Base-by-base conservation (phyloP, 92 coral and sea anemone genomes). In the Anthopleura xanthogrammica region DNA sequence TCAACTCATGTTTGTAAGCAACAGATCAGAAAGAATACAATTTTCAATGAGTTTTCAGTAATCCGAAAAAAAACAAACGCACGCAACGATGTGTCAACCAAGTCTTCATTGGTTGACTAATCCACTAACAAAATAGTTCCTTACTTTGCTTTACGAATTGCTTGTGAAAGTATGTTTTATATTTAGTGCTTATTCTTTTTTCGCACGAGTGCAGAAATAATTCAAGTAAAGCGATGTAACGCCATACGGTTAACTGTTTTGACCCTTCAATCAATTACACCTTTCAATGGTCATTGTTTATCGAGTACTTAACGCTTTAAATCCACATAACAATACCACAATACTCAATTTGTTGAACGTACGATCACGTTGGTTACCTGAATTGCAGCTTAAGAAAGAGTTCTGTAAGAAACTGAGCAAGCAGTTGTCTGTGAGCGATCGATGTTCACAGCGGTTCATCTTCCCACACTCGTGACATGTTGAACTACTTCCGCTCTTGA, bases 161-260 rank as follows among this genome's bases (percentile, higher is more conserved):
- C 50, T 46, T 46, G 50, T 46, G 50, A 46, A 46, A 46, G 50
- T 46, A 46, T 46, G 50, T 46, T 46, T 46, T 46, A 46, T 46
- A 46, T 2, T 46, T 46, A 46, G 50, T 46, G 5, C 50, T 46
- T 16, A 19, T 2, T 64, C 22, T 19, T 64, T 64, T 20, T 17
- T 20, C 72, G 36, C 72, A 64, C 72, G 72, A 64, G 36, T 64
- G 72, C 72, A 64, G 72, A 64, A 64, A 64, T 64, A 64, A 64
- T 64, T 22, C 12, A 22, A 64, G 72, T 64, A 64, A 20, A 64
- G 22, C 72, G 10, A 10, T 64, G 72, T 64, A 64, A 64, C 72
- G 72, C 29, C 23, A 64, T 23, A 17, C 68, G 19, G n/a, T 58
- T 64, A 64, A 64, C 72, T 17, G 72, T 64, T 64, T 64, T 64